A percentile compares a stretch with the other conserved stretches of the same genome.
phyloP scores from a whole-genome alignment of 1,140 invertebrate species.

The Periplaneta americana region DNA sequence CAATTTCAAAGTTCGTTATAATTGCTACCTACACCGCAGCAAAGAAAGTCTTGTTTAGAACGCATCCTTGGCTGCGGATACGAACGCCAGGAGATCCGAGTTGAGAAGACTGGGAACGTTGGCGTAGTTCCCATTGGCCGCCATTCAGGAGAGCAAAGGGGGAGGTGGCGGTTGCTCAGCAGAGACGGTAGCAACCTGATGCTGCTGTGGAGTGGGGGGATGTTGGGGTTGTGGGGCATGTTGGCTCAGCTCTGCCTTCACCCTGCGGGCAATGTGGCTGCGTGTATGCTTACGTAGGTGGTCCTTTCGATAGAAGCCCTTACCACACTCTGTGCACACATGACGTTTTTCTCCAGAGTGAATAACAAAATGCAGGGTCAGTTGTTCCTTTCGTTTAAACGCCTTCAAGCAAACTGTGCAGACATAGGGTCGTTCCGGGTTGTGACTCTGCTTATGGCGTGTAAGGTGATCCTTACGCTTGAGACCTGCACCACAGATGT shows the following conservation, averaged over 20 bases:
- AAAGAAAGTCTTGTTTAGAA: slow-evolving; percentile 21
- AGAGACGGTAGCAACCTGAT: slow-evolving; percentile 8
- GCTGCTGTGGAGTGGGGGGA: slow-evolving; percentile 10
- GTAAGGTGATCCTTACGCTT: slow-evolving; percentile 78
- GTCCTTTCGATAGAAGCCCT: slow-evolving; percentile 53
- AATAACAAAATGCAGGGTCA: slow-evolving; percentile 48
- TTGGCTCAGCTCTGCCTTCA: slow-evolving; percentile 68
- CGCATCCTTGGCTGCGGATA: slow-evolving; percentile 29
- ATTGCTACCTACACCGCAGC: neutral
- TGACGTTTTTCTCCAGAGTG: slow-evolving; percentile 48
- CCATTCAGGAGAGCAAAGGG: slow-evolving; percentile 25
- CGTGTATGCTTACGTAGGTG: slow-evolving; percentile 52
- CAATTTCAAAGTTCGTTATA: neutral
- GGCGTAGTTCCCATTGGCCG: slow-evolving; percentile 20
- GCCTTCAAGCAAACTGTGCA: slow-evolving; percentile 25
- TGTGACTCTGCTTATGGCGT: slow-evolving; percentile 75
- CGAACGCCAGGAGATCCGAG: slow-evolving; percentile 29
- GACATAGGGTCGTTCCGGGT: slow-evolving; percentile 61
- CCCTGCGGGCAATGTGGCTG: slow-evolving; percentile 51
- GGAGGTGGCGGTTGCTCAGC: slow-evolving; percentile 14
- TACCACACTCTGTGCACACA: slow-evolving; percentile 51
- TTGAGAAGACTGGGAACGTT: slow-evolving; percentile 20
- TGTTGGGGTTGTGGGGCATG: slow-evolving; percentile 17
- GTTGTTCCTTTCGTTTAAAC: slow-evolving; percentile 49
- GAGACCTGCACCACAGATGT: slow-evolving; percentile 76